phyloP scores from a whole-genome alignment of 2,888 invertebrate genomes.

The Metopia argyrocephala region DNA sequence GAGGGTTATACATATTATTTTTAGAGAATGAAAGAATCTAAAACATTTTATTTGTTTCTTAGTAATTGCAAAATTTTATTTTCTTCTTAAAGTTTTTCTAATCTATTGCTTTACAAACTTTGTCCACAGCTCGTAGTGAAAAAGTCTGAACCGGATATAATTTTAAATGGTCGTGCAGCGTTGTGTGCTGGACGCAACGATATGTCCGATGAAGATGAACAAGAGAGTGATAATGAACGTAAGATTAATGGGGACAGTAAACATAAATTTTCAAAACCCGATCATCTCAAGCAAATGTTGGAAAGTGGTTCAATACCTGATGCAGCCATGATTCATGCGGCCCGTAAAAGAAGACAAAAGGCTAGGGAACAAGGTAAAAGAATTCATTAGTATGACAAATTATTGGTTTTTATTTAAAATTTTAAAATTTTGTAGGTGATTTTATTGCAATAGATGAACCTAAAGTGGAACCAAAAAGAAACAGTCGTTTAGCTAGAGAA shows the following conservation, averaged over 20 bases:
- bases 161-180: constrained; percentile 90
- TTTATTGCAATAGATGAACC: constrained; percentile 81
- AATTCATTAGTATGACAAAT: not conserved
- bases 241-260: constrained; percentile 65
- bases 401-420: not conserved
- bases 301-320: constrained; percentile 96
- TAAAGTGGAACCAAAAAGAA: constrained; percentile 77
- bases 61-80: not conserved
- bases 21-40: too few species aligned
- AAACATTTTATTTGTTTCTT: too few species aligned
- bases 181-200: constrained; percentile 87
- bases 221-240: constrained; percentile 79
- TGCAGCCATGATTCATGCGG: constrained; percentile 98
- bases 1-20: too few species aligned
- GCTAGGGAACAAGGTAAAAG: constrained; percentile 87
- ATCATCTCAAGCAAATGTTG: constrained; percentile 88
- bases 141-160: constrained; percentile 81
- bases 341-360: constrained; percentile 95
- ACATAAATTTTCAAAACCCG: constrained; percentile 83
- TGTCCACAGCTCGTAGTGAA: constrained; percentile 80
- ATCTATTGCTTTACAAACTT: constrained; percentile 50
- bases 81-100: constrained; percentile 33
- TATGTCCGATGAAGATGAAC: constrained; percentile 83
- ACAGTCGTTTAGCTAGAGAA: constrained; percentile 86
- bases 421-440: constrained; percentile 77